A percentile compares a stretch with the other conserved stretches of the same genome.
phyloP scores from a whole-genome alignment of 1,140 invertebrate genomes.

The Galleria mellonella region DNA sequence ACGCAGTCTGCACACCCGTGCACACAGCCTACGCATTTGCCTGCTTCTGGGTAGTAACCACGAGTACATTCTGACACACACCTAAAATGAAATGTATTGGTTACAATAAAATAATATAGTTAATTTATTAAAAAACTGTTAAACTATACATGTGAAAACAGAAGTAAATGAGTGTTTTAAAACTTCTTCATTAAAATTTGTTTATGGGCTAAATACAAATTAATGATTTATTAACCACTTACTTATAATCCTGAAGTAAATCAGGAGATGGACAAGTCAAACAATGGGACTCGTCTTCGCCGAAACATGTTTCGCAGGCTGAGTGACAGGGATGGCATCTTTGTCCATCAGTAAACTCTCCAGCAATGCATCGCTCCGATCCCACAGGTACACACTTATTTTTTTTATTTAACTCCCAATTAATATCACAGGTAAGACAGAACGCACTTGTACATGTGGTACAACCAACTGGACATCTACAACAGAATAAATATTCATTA shows the following conservation, averaged over 20 bases:
- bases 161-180: no score
- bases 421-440: conserved; percentile 81
- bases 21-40: conserved; percentile 83
- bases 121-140: no score
- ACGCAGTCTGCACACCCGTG: conserved; percentile 86
- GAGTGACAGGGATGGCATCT: conserved; percentile 81
- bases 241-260: conserved; percentile 79
- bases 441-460: conserved; percentile 79
- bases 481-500: no score
- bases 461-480: conserved; percentile 82
- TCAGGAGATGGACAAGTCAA: conserved; percentile 79
- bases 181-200: no score
- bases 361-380: conserved; percentile 78
- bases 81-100: conserved; percentile 27
- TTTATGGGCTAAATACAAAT: no score
- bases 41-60: conserved; percentile 81
- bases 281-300: conserved; percentile 79
- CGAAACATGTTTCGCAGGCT: conserved; percentile 83
- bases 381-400: conserved; percentile 80
- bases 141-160: no score
- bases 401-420: conserved; percentile 84
- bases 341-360: conserved; percentile 65
- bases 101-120: no score
- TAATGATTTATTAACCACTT: no score
- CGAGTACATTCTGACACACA: conserved; percentile 84